Evolutionary conservation across 2,888 invertebrate species (phyloP).

Genomic region (Parascotia fuliginaria): DNA sequence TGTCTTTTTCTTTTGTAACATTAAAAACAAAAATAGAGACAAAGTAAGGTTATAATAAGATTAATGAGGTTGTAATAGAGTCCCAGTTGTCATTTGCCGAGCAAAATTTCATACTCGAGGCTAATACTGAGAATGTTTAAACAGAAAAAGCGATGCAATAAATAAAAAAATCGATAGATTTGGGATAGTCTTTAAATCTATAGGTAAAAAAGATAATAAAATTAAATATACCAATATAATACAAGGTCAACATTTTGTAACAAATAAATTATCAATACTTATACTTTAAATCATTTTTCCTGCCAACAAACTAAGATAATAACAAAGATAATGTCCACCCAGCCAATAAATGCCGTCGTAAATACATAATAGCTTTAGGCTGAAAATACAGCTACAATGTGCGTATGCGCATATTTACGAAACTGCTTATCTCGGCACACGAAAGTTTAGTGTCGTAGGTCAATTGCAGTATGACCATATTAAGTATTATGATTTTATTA

Average conservation of each 20-base stretch:
- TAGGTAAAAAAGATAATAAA: background rate
- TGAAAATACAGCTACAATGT: background rate
- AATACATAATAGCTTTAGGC: background rate
- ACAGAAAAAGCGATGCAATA: too few species aligned
- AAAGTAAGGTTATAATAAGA: too few species aligned
- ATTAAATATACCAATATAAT: background rate
- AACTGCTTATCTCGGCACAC: conserved; percentile 4
- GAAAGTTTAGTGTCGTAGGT: conserved; percentile 7
- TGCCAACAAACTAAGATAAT: conserved; percentile 3
- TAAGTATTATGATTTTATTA: background rate
- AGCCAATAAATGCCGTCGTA: background rate
- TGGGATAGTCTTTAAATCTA: too few species aligned
- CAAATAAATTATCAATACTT: background rate
- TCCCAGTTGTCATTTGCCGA: too few species aligned
- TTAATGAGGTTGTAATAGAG: too few species aligned
- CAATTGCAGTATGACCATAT: background rate
- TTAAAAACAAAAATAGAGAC: too few species aligned
- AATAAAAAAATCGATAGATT: too few species aligned
- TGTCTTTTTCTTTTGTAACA: too few species aligned
- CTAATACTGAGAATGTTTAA: too few species aligned
- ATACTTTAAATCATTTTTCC: background rate
- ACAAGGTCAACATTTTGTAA: background rate
- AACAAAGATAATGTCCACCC: background rate
- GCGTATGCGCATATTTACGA: background rate
- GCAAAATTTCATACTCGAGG: too few species aligned